Evolutionary conservation across 37 sponge, comb jelly and placozoan species (phyloP).

Genomic region (Spongilla lacustris): DNA sequence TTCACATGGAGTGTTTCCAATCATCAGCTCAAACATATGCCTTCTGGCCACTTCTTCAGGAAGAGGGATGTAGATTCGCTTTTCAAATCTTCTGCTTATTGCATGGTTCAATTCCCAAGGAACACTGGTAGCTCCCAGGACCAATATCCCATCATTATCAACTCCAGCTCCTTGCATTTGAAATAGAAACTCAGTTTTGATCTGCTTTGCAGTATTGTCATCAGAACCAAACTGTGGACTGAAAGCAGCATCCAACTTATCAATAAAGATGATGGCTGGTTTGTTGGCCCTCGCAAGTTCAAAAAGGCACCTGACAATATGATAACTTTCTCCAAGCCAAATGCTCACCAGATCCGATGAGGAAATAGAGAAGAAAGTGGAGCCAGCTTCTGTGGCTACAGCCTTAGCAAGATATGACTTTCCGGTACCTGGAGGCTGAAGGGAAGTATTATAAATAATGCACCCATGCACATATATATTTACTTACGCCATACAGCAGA

Average conservation of each 20-base stretch:
- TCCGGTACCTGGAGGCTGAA: slow-evolving; percentile 89
- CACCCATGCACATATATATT: no score
- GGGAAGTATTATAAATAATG: no score
- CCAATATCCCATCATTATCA: slow-evolving; percentile 83
- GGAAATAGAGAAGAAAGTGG: slow-evolving; percentile 85
- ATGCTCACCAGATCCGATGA: slow-evolving; percentile 84
- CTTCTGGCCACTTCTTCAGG: slow-evolving; percentile 79
- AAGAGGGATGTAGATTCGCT: slow-evolving; percentile 90
- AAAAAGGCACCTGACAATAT: slow-evolving; percentile 80
- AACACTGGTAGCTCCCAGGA: slow-evolving; percentile 90
- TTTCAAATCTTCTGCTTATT: slow-evolving; percentile 87
- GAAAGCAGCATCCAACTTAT: slow-evolving; percentile 88
- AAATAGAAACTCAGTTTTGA: slow-evolving; percentile 88
- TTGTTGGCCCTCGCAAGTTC: slow-evolving; percentile 79
- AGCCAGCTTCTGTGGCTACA: slow-evolving; percentile 90
- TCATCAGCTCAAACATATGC: slow-evolving; percentile 69
- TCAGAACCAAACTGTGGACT: slow-evolving; percentile 61
- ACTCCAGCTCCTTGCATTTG: slow-evolving; percentile 93
- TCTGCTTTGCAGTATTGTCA: slow-evolving; percentile 68
- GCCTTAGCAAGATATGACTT: slow-evolving; percentile 91
- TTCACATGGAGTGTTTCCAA: slow-evolving; percentile 67
- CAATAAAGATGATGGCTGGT: slow-evolving; percentile 90
- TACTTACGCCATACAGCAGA: no score
- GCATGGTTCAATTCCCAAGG: slow-evolving; percentile 89
- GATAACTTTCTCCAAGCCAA: slow-evolving; percentile 92